These are phyloP conservation scores for Orchestes rusci DNA, from an alignment of 2,888 invertebrate species.

Conservation along the genomic window DNA sequence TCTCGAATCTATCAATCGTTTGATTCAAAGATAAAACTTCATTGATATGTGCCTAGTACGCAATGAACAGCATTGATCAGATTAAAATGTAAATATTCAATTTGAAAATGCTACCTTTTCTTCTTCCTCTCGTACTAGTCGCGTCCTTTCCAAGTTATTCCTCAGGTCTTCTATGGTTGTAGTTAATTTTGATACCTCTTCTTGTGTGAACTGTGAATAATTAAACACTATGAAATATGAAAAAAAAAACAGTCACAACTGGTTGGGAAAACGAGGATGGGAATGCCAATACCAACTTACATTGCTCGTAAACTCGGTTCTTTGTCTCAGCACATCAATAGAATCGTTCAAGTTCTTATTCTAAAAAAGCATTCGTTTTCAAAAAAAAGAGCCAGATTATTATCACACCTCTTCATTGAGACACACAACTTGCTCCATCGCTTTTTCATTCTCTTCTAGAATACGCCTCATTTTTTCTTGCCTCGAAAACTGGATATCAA, in stretches of 20 bases:
- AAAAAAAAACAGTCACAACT: too few relatives aligned
- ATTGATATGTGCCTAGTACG: conserved; percentile 27
- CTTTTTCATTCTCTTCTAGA: conserved; percentile 25
- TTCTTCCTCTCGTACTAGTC: conserved; percentile 27
- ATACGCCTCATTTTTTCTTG: conserved; percentile 18
- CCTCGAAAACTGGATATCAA: too few relatives aligned
- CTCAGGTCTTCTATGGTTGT: conserved; percentile 30
- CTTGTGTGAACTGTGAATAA: conserved; percentile 26
- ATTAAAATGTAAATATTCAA: not conserved
- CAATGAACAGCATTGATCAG: conserved; percentile 1
- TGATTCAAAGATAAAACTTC: conserved; percentile 30
- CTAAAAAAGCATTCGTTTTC: conserved; percentile 17
- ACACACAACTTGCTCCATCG: conserved; percentile 22
- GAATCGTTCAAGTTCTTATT: conserved; percentile 27
- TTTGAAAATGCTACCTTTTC: conserved; percentile 20
- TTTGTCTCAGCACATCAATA: conserved; percentile 24
- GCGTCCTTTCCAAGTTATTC: conserved; percentile 25
- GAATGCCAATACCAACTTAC: too few relatives aligned
- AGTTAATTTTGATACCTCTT: conserved; percentile 28
- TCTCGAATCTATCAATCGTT: conserved; percentile 29
- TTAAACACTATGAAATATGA: not conserved
- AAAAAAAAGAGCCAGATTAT: not conserved
- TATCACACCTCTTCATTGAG: conserved; percentile 29
- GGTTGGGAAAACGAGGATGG: not conserved
- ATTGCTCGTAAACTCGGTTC: conserved; percentile 21